Base-by-base conservation (phyloP, 2,113 vertebrate genomes). In the Hippoglossus stenolepis region DNA sequence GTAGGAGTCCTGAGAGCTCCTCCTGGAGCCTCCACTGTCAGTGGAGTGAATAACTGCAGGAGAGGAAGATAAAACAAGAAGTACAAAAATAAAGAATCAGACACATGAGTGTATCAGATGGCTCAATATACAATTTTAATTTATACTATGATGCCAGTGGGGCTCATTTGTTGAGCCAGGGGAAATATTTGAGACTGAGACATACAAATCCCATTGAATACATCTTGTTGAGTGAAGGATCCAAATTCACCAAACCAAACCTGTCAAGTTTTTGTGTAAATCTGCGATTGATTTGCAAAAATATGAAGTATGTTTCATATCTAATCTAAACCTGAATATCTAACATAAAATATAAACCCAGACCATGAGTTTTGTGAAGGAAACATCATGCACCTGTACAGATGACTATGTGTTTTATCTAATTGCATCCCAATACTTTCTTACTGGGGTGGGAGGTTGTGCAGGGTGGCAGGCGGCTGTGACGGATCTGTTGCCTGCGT, bases 401-500 rank as follows among this genome's bases (percentile, higher is more conserved):
- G 17, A 20, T 11, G 23, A 74, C 4, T 47, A 15, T 23, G 9
- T 7, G 4, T 15, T 57, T 26, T 9, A 64, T 54, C 7, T 8
- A 24, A 20, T 56, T 43, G 40, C 40, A 43, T 43, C 40, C 40
- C 40, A 43, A 13, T 43, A 12, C 40, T 13, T 43, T 6, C 91
- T 85, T 82, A 95, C 94, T 18, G 59, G 83, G 86, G 31, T 93
- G 91, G 2, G 84, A 84, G n/a, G 61, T 45, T 1, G 70, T 49
- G 11, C 62, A 59, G 0, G 95, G 93, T 4, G 93, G 91, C 28
- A 95, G 66, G 24, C 95, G 96, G 70, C 73, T 95, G 59, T 92
- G 96, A 26, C 96, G 95, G 89, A 99, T 99, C 92, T 96, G 96
- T 82, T 97, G 97, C 79, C 98, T 93, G 2, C 98, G 95, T 74